Percentiles rank a stretch among this genome's conserved stretches.
Conservation (phyloP, 2,888 invertebrate genomes). For the Neria commutata region DNA sequence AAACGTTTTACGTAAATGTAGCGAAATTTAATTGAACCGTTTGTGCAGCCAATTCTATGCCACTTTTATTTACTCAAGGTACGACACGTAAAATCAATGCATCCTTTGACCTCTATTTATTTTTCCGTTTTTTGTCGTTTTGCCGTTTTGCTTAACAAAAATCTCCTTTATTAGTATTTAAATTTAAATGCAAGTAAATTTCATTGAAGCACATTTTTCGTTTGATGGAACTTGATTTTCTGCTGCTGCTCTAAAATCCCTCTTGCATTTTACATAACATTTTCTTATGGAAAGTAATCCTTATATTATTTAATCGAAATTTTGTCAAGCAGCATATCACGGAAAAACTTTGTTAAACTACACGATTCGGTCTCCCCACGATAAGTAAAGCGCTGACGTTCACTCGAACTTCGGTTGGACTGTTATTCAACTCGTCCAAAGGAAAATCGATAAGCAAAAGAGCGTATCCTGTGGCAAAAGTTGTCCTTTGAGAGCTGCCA, state of each 20-base stretch:
- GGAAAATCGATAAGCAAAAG: slow-evolving; percentile 51
- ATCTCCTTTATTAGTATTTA: background rate
- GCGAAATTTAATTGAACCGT: too few relatives aligned
- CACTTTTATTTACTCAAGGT: too few relatives aligned
- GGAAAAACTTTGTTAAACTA: slow-evolving; percentile 40
- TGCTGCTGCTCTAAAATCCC: slow-evolving; percentile 4
- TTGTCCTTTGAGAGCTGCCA: slow-evolving; percentile 22
- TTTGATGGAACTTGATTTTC: background rate
- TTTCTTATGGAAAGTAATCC: slow-evolving; percentile 36
- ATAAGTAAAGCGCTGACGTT: slow-evolving; percentile 39
- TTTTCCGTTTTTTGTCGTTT: slow-evolving; percentile 24
- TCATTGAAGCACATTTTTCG: background rate
- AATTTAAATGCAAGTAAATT: background rate
- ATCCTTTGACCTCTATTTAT: slow-evolving; percentile 51
- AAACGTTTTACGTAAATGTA: too few relatives aligned
- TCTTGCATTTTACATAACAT: slow-evolving; percentile 47
- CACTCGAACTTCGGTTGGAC: slow-evolving; percentile 34
- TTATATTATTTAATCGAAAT: slow-evolving; percentile 35
- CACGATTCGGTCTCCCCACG: slow-evolving; percentile 38
- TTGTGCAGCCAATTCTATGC: too few relatives aligned
- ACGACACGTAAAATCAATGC: slow-evolving; percentile 52
- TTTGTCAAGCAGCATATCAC: slow-evolving; percentile 4
- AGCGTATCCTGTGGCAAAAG: slow-evolving; percentile 27
- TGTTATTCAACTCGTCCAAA: slow-evolving; percentile 35
- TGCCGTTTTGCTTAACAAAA: slow-evolving; percentile 9